Percentiles rank a stretch among this genome's conserved stretches.
Evolutionary conservation across 1,140 invertebrate species (phyloP).

Genomic region (Drosophila parvula): DNA sequence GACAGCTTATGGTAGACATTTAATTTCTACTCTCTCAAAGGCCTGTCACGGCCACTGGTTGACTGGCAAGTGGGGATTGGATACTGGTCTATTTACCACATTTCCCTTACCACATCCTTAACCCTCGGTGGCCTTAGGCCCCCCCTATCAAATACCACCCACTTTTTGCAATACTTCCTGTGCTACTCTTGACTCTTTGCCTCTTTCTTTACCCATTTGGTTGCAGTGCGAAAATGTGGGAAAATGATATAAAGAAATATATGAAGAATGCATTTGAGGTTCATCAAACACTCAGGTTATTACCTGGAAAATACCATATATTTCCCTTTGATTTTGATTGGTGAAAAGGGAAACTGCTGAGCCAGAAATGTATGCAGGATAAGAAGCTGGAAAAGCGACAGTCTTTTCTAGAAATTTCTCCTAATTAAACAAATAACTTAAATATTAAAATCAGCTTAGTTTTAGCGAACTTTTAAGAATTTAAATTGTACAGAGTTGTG

Average conservation of each 20-base stretch:
- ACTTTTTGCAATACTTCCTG: conserved; percentile 9
- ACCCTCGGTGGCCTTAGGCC: not conserved
- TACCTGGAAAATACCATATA: not conserved
- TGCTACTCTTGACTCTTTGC: conserved; percentile 14
- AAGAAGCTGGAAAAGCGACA: not conserved
- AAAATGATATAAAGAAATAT: not conserved
- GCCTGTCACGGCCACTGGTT: conserved; percentile 3
- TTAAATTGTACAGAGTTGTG: too few relatives aligned
- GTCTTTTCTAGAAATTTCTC: too few relatives aligned
- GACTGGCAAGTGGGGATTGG: not conserved
- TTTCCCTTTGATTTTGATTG: not conserved
- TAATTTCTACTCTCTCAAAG: not conserved
- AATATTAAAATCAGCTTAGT: too few relatives aligned
- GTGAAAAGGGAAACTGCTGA: not conserved
- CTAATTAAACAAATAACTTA: too few relatives aligned
- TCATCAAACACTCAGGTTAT: not conserved
- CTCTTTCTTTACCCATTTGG: not conserved
- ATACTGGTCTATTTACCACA: not conserved
- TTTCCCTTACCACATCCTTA: not conserved
- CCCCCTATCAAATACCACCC: not conserved
- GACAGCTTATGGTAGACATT: conserved; percentile 10
- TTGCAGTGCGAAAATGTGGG: not conserved
- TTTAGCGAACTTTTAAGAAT: too few relatives aligned
- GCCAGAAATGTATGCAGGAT: not conserved
- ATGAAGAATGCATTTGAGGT: not conserved